Evolutionary conservation across 1,140 invertebrate species (phyloP), one percentile per base, ranked within the genome.

Genomic region (Formica exsecta): DNA sequence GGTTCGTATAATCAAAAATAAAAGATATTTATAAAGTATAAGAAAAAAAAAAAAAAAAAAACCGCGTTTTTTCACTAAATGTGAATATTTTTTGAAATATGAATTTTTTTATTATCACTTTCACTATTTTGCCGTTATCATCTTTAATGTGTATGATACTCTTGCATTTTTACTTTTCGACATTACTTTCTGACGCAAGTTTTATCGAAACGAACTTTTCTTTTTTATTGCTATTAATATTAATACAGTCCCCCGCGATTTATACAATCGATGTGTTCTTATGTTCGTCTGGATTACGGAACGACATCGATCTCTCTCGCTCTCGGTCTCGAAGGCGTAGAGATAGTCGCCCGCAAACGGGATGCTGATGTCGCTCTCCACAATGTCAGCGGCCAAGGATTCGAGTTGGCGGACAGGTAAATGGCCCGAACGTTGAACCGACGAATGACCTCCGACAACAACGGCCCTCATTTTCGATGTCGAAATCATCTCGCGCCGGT

Each of bases 391-490:
- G 86, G 70, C 88, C 88, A 89, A 83, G 84, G 86, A 90, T 91
- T 90, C 51, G 80, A 61, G 57, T 87, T 83, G 48, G 68, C 75
- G 77, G 85, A 73, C 91, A 92, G 92, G 91, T 91, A 90, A 91
- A 92, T 85, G 86, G 86, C 86, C 74, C 87, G 91, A 88, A 70
- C 92, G 79, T 92, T 92, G 90, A 92, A 92, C 91, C 92, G 76
- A 74, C 90, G 90, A 91, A 92, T 86, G 92, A 93, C 91, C 92
- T 93, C 88, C 87, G 91, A 93, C 92, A 93, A 93, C 91, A 92
- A 92, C 90, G 87, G 81, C 61, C 90, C 48, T n/a, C 71, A 79
- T 90, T 92, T 92, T 91, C 76, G 87, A 68, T 87, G 89, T 88
- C 83, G 87, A 81, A 85, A 90, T 86, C 85, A 81, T 85, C 54